A percentile compares a stretch with the other conserved stretches of the same genome.
Conservation (phyloP, 2,888 invertebrate species). For the Acholoe squamosa region DNA sequence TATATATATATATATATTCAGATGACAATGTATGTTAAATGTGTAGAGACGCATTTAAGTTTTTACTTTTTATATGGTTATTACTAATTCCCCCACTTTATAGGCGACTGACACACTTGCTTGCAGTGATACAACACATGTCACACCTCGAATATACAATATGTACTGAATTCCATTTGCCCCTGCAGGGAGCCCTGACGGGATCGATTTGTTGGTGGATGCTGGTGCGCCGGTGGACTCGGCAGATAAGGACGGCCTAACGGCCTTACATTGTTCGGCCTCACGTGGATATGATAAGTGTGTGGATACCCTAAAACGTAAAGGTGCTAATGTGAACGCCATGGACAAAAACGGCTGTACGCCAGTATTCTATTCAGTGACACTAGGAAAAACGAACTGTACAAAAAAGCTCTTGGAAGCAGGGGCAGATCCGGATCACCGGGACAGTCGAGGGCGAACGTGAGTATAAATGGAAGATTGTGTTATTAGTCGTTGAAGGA, state of each 20-base stretch:
- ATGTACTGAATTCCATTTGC: no score
- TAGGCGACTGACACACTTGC: no score
- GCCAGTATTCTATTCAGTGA: constrained; percentile 97
- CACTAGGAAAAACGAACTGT: constrained; percentile 96
- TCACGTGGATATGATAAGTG: constrained; percentile 97
- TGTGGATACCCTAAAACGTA: constrained; percentile 92
- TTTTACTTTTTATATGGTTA: no score
- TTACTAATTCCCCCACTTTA: no score
- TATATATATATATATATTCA: no score
- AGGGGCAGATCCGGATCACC: constrained; percentile 95
- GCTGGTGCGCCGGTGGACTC: constrained; percentile 93
- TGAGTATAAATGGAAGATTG: constrained; percentile 80
- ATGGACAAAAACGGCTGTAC: constrained; percentile 97
- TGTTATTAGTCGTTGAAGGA: background rate
- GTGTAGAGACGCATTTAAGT: no score
- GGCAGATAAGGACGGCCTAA: constrained; percentile 95
- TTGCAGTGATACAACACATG: no score
- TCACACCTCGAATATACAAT: no score
- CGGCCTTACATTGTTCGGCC: constrained; percentile 98
- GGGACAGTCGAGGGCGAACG: constrained; percentile 95
- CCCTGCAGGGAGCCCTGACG: constrained; percentile 91
- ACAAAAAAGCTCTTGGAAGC: constrained; percentile 92
- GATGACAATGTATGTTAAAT: no score
- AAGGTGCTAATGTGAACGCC: constrained; percentile 92
- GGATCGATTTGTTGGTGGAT: constrained; percentile 93